Conservation (phyloP, 2,113 vertebrate genomes). For the Turdus rufiventris region DNA sequence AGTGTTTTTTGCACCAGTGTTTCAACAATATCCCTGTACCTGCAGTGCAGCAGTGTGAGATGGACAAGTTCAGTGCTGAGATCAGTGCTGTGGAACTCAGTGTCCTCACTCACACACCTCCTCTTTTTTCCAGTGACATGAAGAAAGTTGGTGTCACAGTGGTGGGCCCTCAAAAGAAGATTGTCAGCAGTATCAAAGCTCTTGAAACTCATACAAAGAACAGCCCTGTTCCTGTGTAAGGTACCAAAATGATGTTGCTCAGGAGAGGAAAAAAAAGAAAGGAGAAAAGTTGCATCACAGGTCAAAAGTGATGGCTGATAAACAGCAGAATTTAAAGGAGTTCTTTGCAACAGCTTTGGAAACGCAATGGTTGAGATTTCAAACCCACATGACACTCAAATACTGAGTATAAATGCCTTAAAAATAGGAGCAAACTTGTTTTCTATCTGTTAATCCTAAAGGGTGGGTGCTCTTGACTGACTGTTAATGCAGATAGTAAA, state of each 20-base stretch:
- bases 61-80: background rate
- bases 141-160: slow-evolving; percentile 94
- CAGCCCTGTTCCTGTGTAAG: slow-evolving; percentile 90
- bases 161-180: slow-evolving; percentile 93
- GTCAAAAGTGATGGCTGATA: slow-evolving; percentile 39
- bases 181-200: slow-evolving; percentile 93
- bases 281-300: slow-evolving; percentile 1
- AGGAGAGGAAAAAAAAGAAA: background rate
- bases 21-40: background rate
- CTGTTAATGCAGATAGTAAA: slow-evolving; percentile 47
- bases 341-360: slow-evolving; percentile 29
- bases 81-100: background rate
- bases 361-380: slow-evolving; percentile 44
- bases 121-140: slow-evolving; percentile 80
- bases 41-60: background rate
- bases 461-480: slow-evolving; percentile 65
- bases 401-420: slow-evolving; percentile 80
- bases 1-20: background rate
- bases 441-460: slow-evolving; percentile 67
- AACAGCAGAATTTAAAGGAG: slow-evolving; percentile 3
- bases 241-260: slow-evolving; percentile 50
- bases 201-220: slow-evolving; percentile 94
- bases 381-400: slow-evolving; percentile 72
- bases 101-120: background rate
- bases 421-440: slow-evolving; percentile 72